Evolutionary conservation across 2,888 invertebrate species (phyloP).

Genomic region (Prenolepis imparis): DNA sequence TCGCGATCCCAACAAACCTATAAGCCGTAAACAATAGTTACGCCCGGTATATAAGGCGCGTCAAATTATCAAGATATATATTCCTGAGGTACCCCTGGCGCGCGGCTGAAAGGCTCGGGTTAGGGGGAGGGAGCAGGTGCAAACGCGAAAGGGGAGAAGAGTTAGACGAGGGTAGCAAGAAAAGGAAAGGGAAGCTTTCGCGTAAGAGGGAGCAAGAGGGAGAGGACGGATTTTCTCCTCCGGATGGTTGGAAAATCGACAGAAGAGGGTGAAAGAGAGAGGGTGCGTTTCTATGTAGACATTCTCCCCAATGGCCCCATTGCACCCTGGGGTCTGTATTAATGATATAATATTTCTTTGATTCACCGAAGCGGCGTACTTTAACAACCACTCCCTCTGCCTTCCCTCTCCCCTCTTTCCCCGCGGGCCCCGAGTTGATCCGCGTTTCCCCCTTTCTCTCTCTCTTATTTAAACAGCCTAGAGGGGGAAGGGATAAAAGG

Average conservation of each 20-base stretch:
- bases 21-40: conserved; percentile 83
- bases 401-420: background rate
- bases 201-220: background rate
- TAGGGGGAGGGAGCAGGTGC: background rate
- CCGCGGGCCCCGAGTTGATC: conserved; percentile 37
- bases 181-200: conserved; percentile 51
- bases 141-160: background rate
- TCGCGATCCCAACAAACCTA: conserved; percentile 71
- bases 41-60: conserved; percentile 77
- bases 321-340: conserved; percentile 81
- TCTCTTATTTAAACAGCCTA: conserved; percentile 51
- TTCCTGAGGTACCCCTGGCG: conserved; percentile 65
- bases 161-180: conserved; percentile 42
- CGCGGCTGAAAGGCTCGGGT: conserved; percentile 41
- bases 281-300: conserved; percentile 61
- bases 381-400: conserved; percentile 76
- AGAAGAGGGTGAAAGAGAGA: conserved; percentile 51
- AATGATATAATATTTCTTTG: conserved; percentile 85
- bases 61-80: conserved; percentile 83
- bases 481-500: conserved; percentile 20
- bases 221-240: background rate
- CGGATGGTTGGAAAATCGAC: conserved; percentile 36
- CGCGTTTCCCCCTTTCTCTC: conserved; percentile 30
- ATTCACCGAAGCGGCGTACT: conserved; percentile 79
- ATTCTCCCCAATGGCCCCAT: conserved; percentile 70